Percentiles rank a stretch among this genome's conserved stretches.
These are phyloP conservation scores for Rhaphigaster nebulosa DNA, from an alignment of 2,888 invertebrate species.

Conservation along the genomic window DNA sequence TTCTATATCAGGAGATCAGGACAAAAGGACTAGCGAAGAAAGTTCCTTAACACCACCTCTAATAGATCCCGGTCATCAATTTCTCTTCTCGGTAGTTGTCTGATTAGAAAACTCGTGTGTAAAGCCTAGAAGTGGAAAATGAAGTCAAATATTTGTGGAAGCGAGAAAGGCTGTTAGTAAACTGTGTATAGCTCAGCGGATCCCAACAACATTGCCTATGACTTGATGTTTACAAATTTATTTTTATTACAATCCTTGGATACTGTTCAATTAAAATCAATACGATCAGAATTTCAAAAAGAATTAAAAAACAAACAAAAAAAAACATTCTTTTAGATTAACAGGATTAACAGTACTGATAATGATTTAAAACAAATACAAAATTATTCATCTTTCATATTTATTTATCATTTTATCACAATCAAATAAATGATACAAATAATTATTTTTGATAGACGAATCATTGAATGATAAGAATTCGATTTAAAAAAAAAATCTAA, in stretches of 20 bases:
- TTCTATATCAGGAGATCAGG: neutral
- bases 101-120: conserved; percentile 5
- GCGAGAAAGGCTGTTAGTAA: neutral
- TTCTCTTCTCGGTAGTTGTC: conserved; percentile 31
- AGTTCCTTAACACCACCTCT: conserved; percentile 35
- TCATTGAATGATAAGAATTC: neutral
- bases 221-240: neutral
- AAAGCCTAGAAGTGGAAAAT: neutral
- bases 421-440: neutral
- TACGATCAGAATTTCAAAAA: neutral
- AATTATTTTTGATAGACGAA: neutral
- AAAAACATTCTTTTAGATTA: neutral
- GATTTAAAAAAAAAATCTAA: neutral
- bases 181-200: neutral
- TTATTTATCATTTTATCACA: neutral
- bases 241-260: neutral
- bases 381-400: neutral
- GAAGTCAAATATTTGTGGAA: neutral
- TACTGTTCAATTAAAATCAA: neutral
- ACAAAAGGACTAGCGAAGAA: conserved; percentile 31
- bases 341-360: neutral
- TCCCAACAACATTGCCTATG: neutral
- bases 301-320: neutral
- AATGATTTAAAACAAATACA: neutral
- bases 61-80: conserved; percentile 36